Base-by-base conservation (phyloP, 37 sponge, comb jelly and placozoan species). In the Aplysina aerophoba region DNA sequence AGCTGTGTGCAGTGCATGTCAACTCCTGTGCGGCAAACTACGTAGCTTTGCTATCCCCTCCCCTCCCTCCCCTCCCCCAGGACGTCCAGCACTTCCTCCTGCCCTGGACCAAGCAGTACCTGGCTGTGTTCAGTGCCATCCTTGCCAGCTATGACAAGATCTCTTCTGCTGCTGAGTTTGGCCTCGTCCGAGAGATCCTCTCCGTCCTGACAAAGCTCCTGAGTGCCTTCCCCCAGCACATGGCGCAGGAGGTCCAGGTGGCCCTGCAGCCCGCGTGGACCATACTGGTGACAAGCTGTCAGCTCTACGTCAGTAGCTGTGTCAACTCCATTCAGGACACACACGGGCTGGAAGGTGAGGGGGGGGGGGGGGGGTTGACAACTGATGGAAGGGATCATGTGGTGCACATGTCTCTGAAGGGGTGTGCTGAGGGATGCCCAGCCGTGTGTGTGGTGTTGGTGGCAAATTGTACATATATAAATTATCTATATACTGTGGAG, bases 191-290 rank as follows among this genome's bases (percentile, higher is more conserved):
- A 53, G 94, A 93, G 60, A 68, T 93, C 6, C 69, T 90, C 31
- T 86, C 84, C 66, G 79, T 84, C 6, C 37, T 90, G 25, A 81
- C 65, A 6, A 54, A 87, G 21, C 86, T 93, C 0, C 57, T 93
- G 15, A 82, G 44, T n/a, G 85, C 62, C 31, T 88, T 90, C 41
- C 88, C 94, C 6, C 59, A 44, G n/a, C 38, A 57, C 20, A n/a
- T 93, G 80, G 60, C 59, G 36, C 85, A 90, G 0, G 84, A 86
- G 50, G 37, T 88, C 15, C 31, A 84, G 67, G 37, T 30, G 15
- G 27, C 85, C 15, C 85, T 91, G 15, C 88, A 88, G 17, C 92
- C 92, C 0, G 67, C 88, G 3, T 91, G 92, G 92, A 81, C 84
- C 33, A 81, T 91, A 24, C 81, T 91, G 28, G 58, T 87, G 41